Base-by-base conservation (phyloP, 2,113 vertebrate species). In the Phylloscopus trochilus region DNA sequence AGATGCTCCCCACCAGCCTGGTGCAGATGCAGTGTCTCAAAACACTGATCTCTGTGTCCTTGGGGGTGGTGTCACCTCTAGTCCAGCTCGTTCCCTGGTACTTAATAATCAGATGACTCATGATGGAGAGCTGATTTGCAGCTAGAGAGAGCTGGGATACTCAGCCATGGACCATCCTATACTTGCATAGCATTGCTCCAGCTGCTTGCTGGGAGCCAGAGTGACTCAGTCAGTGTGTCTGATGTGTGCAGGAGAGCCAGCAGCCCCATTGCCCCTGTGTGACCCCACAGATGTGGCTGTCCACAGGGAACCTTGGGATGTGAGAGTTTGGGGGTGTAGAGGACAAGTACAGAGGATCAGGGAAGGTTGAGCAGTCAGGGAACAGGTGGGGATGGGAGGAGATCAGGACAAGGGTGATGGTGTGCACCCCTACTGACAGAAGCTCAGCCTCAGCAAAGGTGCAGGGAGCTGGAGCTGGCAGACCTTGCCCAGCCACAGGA, bases 231-330 rank as follows among this genome's bases (percentile, higher is more conserved):
- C 41, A 33, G 15, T 14, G 22, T 20, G 28, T 58, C 43, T 75
- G 74, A 47, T 35, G 27, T 39, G 13, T 33, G 21, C 27, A 85
- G 64, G 30, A 60, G 27, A 69, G 31, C 49, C 53, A 72, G 55
- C 60, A 84, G 43, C 35, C 30, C 33, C 7, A 3, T 21, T 0
- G 0, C 46, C 58, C n/a, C 47, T 3, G 0, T 6, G 1, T 23
- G 37, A 70, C 21, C n/a, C 60, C 47, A 22, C 8, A 37, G 62
- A 33, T 19, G 13, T 4, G 8, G 2, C 30, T 64, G 41, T 87
- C 69, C 28, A 12, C 0, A 0, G 28, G 41, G 24, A 44, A 4
- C 3, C 10, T 44, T 41, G 49, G 41, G 22, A 44, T 58, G 30
- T 27, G 52, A 58, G 46, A 37, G 9, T 41, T 15, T 60, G 37